Percentiles rank a stretch among this genome's conserved stretches.
Evolutionary conservation across 2,113 vertebrate genomes (phyloP).

Genomic region (Dipodomys merriami): DNA sequence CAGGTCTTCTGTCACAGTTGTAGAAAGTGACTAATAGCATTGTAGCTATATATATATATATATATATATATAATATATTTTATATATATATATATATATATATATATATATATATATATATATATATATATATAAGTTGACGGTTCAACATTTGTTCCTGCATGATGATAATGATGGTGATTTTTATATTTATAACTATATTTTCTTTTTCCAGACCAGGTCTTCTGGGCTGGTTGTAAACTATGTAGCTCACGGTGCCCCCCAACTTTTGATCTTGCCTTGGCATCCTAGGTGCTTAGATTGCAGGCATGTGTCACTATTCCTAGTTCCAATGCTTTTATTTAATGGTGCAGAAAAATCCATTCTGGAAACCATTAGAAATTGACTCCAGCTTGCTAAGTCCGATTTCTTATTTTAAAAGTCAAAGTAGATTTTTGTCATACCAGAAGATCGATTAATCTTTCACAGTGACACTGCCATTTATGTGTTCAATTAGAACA

Average conservation of each 20-base stretch:
- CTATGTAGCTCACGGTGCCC: too few species aligned
- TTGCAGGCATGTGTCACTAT: too few species aligned
- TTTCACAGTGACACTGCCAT: background rate
- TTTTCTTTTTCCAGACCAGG: background rate
- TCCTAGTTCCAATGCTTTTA: background rate
- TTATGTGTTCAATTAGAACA: background rate
- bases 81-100: background rate
- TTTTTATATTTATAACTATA: background rate
- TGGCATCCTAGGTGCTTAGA: too few species aligned
- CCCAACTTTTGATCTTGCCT: too few species aligned
- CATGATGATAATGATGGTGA: too few species aligned
- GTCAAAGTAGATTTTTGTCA: background rate
- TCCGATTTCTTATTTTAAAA: constrained; percentile 24
- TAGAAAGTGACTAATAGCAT: background rate
- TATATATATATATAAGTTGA: background rate
- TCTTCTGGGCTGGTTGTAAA: too few species aligned
- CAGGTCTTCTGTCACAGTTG: background rate
- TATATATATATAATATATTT: too few species aligned
- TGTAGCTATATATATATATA: background rate
- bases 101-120: background rate
- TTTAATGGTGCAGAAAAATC: background rate
- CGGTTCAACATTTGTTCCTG: background rate
- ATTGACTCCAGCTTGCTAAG: background rate
- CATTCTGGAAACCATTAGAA: background rate
- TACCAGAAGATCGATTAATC: background rate